These are phyloP conservation scores for Mesaphorura yosii DNA, from an alignment of 1,140 invertebrate species.

Conservation along the genomic window DNA sequence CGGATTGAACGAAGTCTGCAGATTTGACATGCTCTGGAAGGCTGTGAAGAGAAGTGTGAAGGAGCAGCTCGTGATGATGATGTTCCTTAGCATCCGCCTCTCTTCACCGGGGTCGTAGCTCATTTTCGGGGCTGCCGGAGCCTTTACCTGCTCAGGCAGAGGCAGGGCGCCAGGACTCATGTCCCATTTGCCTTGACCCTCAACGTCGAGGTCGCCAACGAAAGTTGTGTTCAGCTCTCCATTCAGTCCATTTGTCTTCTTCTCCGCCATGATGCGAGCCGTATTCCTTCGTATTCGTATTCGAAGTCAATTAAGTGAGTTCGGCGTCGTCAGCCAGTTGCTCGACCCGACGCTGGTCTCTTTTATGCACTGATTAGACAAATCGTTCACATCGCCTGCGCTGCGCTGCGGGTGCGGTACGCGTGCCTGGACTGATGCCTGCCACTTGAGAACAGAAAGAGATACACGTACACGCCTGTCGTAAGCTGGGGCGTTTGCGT, in stretches of 20 bases:
- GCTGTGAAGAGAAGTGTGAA: slow-evolving; percentile 91
- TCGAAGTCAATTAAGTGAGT: no score
- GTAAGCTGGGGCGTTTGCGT: no score
- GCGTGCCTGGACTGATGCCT: no score
- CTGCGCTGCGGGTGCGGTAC: no score
- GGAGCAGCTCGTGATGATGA: slow-evolving; percentile 67
- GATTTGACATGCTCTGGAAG: slow-evolving; percentile 76
- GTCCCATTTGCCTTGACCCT: background rate
- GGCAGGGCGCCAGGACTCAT: no score
- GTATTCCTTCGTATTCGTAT: no score
- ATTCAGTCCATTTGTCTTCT: background rate
- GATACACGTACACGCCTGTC: no score
- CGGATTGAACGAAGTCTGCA: slow-evolving; percentile 50
- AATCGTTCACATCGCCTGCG: no score
- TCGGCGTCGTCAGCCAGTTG: no score
- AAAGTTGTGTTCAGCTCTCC: slow-evolving; percentile 3
- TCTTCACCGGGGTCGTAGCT: slow-evolving; percentile 46
- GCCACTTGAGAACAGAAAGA: no score
- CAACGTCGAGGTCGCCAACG: background rate
- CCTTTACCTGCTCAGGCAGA: background rate
- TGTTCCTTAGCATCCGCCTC: slow-evolving; percentile 77
- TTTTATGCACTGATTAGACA: no score
- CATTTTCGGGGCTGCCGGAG: background rate
- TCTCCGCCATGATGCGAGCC: background rate
- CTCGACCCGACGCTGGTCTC: no score